Conservation (phyloP, 2,797 vertebrate genomes). For the Jordanella pulchra region DNA sequence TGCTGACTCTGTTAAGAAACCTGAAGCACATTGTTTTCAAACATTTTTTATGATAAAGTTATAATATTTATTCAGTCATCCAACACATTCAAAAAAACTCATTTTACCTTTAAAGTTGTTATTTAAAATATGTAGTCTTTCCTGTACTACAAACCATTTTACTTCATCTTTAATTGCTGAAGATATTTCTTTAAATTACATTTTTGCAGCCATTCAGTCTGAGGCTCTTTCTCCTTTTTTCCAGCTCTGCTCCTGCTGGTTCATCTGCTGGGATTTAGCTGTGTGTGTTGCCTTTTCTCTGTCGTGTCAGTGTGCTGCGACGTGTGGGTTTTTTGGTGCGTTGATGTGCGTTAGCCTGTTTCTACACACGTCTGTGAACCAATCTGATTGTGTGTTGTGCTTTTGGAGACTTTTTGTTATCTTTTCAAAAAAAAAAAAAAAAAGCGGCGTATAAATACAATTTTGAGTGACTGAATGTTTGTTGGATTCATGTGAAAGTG, state of each 20-base stretch:
- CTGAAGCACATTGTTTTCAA: background rate
- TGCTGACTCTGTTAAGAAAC: background rate
- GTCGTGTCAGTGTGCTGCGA: background rate
- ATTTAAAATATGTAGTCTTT: background rate
- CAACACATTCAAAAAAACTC: background rate
- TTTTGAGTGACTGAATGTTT: background rate
- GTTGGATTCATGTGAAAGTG: background rate
- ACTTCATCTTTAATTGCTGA: background rate
- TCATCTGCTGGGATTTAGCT: background rate
- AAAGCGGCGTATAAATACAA: conserved; percentile 7
- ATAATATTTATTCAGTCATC: background rate
- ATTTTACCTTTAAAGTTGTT: background rate
- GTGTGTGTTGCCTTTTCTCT: background rate
- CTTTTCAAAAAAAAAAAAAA: background rate
- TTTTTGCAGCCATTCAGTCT: background rate
- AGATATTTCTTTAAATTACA: background rate
- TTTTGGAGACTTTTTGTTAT: background rate
- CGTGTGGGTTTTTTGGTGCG: background rate
- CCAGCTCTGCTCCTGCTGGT: background rate
- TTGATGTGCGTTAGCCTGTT: background rate
- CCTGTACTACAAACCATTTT: background rate
- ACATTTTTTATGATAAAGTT: background rate
- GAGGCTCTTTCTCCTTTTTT: background rate
- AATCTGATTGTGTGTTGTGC: background rate
- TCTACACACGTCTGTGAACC: background rate